phyloP scores from a whole-genome alignment of 2,888 invertebrate genomes.

The Neuroscelio doddi region DNA sequence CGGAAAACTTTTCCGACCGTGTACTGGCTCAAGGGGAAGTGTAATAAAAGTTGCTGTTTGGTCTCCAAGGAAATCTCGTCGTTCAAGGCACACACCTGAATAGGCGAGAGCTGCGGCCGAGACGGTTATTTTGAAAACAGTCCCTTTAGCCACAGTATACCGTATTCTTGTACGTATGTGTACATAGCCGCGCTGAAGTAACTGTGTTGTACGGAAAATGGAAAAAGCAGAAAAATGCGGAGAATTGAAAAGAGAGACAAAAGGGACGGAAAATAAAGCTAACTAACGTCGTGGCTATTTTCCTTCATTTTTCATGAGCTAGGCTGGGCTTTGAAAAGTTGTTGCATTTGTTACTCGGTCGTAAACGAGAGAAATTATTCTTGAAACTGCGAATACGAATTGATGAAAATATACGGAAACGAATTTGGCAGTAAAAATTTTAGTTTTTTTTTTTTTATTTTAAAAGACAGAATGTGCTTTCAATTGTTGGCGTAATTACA shows the following conservation, averaged over 20 bases:
- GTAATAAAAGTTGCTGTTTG: neutral
- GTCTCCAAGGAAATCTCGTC: neutral
- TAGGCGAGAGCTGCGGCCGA: no score
- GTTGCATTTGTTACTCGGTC: neutral
- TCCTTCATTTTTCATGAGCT: neutral
- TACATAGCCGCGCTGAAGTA: no score
- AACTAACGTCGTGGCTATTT: neutral
- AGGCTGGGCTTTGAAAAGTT: neutral
- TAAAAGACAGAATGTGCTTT: no score
- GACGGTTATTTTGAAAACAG: neutral
- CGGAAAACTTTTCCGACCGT: neutral
- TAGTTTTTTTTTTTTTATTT: no score
- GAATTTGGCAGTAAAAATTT: no score
- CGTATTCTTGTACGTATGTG: neutral
- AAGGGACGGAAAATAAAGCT: neutral
- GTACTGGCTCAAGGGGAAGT: neutral
- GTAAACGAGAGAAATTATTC: conserved; percentile 6
- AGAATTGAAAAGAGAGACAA: neutral
- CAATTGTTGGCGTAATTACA: no score
- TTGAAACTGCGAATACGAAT: neutral
- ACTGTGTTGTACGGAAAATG: no score
- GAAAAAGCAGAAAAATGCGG: no score
- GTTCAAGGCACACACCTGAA: neutral
- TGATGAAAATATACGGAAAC: neutral
- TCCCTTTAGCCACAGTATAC: neutral